A percentile compares a stretch with the other conserved stretches of the same genome.
Evolutionary conservation across 2,113 vertebrate species (phyloP).

Genomic region (Saccopteryx leptura): DNA sequence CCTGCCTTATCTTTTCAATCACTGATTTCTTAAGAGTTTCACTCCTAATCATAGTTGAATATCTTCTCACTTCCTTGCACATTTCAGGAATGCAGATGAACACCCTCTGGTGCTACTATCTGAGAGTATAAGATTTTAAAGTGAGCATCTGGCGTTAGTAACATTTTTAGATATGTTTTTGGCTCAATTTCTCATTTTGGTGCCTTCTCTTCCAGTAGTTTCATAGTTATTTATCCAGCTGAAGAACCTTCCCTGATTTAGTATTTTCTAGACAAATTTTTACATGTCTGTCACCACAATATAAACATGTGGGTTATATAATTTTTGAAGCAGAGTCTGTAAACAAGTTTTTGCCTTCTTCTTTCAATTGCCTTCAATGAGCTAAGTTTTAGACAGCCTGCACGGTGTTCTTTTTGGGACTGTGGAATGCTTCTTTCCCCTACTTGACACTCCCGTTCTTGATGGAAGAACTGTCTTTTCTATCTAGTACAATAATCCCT

Average conservation of each 20-base stretch:
- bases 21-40: slow-evolving; percentile 48
- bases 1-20: slow-evolving; percentile 65
- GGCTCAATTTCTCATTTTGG: slow-evolving; percentile 62
- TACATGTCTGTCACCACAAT: slow-evolving; percentile 66
- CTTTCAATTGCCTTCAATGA: slow-evolving; percentile 72
- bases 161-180: slow-evolving; percentile 77
- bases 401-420: slow-evolving; percentile 51
- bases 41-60: slow-evolving; percentile 46
- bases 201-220: slow-evolving; percentile 63
- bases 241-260: slow-evolving; percentile 50
- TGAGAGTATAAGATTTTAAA: slow-evolving; percentile 63
- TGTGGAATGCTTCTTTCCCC: slow-evolving; percentile 27
- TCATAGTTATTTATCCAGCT: slow-evolving; percentile 60
- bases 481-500: background rate
- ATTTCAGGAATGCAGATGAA: slow-evolving; percentile 69
- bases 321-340: slow-evolving; percentile 67
- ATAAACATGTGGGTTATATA: slow-evolving; percentile 64
- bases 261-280: slow-evolving; percentile 65
- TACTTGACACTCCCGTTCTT: background rate
- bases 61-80: slow-evolving; percentile 22
- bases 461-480: slow-evolving; percentile 44
- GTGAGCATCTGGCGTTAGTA: slow-evolving; percentile 76
- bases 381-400: slow-evolving; percentile 72
- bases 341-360: slow-evolving; percentile 74
- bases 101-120: background rate